Conservation (phyloP, 2,888 invertebrate genomes). For the Neelides folsomi region DNA sequence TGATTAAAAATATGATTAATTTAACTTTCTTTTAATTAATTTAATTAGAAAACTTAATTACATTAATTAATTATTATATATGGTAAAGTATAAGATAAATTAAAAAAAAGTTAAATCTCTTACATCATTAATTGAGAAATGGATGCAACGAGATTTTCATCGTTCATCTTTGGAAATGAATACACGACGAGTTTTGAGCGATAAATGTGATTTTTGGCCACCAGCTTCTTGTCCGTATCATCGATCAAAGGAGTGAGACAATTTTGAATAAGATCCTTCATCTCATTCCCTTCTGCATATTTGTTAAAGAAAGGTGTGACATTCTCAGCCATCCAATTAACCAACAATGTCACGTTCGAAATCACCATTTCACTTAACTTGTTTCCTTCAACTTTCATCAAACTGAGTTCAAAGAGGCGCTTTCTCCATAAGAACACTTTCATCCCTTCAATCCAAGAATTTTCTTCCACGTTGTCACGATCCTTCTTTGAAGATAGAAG, state of each 20-base stretch:
- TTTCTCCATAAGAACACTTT: constrained; percentile 19
- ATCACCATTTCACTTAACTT: constrained; percentile 24
- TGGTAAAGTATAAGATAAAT: no score
- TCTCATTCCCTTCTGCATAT: constrained; percentile 10
- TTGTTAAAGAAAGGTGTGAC: constrained; percentile 10
- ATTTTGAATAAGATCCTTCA: constrained; percentile 10
- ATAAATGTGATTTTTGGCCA: constrained; percentile 16
- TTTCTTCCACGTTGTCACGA: constrained; percentile 1
- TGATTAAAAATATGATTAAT: no score
- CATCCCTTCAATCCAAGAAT: constrained; percentile 26
- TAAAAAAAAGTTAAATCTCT: no score
- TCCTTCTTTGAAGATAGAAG: neutral
- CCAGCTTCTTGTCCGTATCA: constrained; percentile 16
- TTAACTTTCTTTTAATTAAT: no score
- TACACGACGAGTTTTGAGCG: neutral
- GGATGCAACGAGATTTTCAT: no score
- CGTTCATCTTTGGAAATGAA: no score
- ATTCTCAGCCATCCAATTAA: constrained; percentile 24
- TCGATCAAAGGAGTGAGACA: constrained; percentile 16
- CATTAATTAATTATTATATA: no score
- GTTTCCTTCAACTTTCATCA: constrained; percentile 13
- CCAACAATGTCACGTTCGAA: constrained; percentile 21
- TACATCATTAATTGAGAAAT: no score
- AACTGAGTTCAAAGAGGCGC: constrained; percentile 15
- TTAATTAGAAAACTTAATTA: no score